phyloP scores from a whole-genome alignment of 1,140 invertebrate species.

The Ladona fulva region DNA sequence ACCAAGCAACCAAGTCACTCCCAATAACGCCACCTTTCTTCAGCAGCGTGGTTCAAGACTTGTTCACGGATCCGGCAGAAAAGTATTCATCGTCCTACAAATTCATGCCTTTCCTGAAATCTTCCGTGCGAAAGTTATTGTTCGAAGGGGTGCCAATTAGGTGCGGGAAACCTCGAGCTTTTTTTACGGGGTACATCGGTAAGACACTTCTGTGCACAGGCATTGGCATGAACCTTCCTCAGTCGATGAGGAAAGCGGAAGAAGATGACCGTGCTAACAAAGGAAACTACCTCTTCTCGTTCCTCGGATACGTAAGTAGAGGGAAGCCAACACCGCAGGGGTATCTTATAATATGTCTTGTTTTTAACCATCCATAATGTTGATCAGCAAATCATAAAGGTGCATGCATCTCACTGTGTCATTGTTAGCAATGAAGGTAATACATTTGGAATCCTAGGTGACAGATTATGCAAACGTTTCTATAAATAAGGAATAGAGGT shows the following conservation, averaged over 20 bases:
- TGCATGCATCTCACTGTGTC: no score
- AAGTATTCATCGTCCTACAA: not conserved
- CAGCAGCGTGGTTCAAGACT: not conserved
- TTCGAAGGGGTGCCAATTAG: slow-evolving; percentile 1
- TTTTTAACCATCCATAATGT: no score
- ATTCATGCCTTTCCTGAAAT: not conserved
- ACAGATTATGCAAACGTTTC: no score
- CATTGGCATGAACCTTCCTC: not conserved
- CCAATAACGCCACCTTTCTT: not conserved
- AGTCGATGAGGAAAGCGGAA: not conserved
- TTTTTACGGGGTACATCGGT: not conserved
- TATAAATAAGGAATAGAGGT: no score
- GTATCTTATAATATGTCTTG: no score
- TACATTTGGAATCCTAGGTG: no score
- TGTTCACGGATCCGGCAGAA: not conserved
- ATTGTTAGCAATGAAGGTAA: no score
- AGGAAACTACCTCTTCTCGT: slow-evolving; percentile 11
- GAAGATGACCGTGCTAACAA: not conserved
- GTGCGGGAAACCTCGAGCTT: not conserved
- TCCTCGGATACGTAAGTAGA: slow-evolving; percentile 13
- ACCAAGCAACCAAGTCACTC: not conserved
- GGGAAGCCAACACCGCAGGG: no score
- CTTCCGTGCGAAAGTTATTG: not conserved
- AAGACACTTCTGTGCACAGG: not conserved
- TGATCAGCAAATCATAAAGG: not conserved